A percentile compares a stretch with the other conserved stretches of the same genome.
Conservation (phyloP, 1,140 invertebrate species). For the Drosophila tristis region DNA sequence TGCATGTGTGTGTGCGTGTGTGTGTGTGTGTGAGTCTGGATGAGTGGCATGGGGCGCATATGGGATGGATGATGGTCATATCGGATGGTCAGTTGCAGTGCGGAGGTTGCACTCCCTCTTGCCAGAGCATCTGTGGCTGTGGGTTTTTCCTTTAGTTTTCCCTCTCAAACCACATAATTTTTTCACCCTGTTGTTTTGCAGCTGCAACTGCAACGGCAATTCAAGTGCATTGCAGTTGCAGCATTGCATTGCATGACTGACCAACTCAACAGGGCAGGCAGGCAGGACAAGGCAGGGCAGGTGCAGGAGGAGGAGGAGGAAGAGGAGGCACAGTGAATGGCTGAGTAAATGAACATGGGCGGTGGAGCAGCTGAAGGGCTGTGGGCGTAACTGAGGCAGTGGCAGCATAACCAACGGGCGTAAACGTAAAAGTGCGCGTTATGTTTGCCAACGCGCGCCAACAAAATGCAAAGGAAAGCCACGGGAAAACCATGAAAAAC, state of each 20-base stretch:
- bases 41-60: too few relatives aligned
- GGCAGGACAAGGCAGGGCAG: not conserved
- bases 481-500: constrained; percentile 42
- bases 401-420: constrained; percentile 39
- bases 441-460: constrained; percentile 43
- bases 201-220: constrained; percentile 47
- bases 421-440: constrained; percentile 44
- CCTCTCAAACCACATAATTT: constrained; percentile 30
- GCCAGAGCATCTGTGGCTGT: not conserved
- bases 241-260: constrained; percentile 55
- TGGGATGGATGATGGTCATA: too few relatives aligned
- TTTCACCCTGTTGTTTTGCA: constrained; percentile 30
- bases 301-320: not conserved
- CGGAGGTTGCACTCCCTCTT: not conserved
- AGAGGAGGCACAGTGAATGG: constrained; percentile 9
- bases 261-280: constrained; percentile 22
- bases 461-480: constrained; percentile 43
- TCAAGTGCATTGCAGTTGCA: constrained; percentile 43
- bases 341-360: constrained; percentile 35
- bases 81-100: too few relatives aligned
- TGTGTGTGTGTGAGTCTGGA: not conserved
- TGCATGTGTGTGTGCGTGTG: constrained; percentile 10
- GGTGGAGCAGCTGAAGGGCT: not conserved
- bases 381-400: constrained; percentile 29
- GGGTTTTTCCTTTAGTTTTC: constrained; percentile 42